Evolutionary conservation across 1,140 invertebrate species (phyloP), one percentile per base, ranked within the genome.

Genomic region (Lordiphosa collinella): DNA sequence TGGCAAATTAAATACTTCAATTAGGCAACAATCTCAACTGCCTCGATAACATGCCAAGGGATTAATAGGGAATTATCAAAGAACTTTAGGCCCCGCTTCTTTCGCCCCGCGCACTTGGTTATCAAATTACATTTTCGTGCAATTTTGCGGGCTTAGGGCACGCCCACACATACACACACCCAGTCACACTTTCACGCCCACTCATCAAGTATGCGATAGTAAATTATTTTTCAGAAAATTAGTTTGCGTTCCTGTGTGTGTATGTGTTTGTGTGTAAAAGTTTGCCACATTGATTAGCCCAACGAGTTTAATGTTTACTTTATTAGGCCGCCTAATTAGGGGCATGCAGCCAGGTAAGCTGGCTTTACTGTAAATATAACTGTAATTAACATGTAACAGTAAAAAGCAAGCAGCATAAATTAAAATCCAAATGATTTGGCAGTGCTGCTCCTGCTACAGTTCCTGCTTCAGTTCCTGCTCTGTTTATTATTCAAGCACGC

Each of bases 401-500:
- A 50, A 68, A 79, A 76, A 68, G 61, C 59, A 67, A 71, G 46
- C 56, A 50, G 75, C 76, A 80, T 84, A 80, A 82, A 80, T 80
- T 80, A 76, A 67, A 71, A 54, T 64, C 22, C 55, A 74, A 68
- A 64, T 65, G 78, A 82, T 76, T 80, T 76, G 71, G 53, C 52
- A 82, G 50, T 36, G 34, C 13, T 10, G 36, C 25, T 18, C 16
- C 35, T 46, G 60, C 10, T 36, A 8, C 7, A 29, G 6, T 16
- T 36, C 54, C 56, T 53, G 76, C 62, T 72, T 78, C 7, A 29
- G 6, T 16, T 36, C 54, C 56, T 53, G 76, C 62, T 72, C 76
- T 82, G 72, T 76, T 82, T 84, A 68, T 68, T 80, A 82, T 84
- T 76, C 78, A 71, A 80, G 78, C 76, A 80, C 76, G 62, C 41